phyloP scores from a whole-genome alignment of 2,888 invertebrate genomes.

The Ornithoptera alexandrae region DNA sequence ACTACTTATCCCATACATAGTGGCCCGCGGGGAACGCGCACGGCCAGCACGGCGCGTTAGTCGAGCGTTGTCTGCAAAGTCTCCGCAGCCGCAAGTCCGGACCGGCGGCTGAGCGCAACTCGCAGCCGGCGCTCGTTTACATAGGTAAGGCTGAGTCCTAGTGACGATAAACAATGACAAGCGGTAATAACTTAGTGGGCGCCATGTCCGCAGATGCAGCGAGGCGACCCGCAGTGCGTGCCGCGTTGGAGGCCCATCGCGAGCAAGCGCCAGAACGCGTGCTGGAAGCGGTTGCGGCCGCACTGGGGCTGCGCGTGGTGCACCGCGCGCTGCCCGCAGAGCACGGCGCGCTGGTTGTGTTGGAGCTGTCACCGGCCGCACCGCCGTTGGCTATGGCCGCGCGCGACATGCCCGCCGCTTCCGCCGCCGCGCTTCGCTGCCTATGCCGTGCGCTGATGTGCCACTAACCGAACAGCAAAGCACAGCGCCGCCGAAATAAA shows the following conservation, averaged over 20 bases:
- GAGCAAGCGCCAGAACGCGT: slow-evolving; percentile 26
- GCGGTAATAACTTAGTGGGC: neutral
- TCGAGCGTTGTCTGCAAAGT: slow-evolving; percentile 43
- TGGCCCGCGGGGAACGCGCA: neutral
- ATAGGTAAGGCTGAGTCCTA: slow-evolving; percentile 40
- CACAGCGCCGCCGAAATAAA: too few relatives aligned
- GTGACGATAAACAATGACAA: too few relatives aligned
- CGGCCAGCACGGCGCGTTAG: slow-evolving; percentile 55
- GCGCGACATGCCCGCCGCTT: slow-evolving; percentile 37
- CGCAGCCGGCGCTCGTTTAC: slow-evolving; percentile 47
- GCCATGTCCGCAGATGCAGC: slow-evolving; percentile 34
- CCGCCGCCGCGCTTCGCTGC: slow-evolving; percentile 45
- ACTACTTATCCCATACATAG: too few relatives aligned
- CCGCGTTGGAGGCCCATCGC: slow-evolving; percentile 23
- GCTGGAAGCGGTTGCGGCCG: slow-evolving; percentile 38
- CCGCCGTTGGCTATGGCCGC: slow-evolving; percentile 46
- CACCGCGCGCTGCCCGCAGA: slow-evolving; percentile 17
- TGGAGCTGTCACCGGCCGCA: slow-evolving; percentile 42
- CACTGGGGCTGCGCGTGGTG: slow-evolving; percentile 40
- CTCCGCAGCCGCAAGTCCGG: slow-evolving; percentile 42
- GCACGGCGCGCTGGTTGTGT: slow-evolving; percentile 36
- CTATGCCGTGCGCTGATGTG: slow-evolving; percentile 42
- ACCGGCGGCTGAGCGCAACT: slow-evolving; percentile 42
- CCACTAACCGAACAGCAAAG: neutral
- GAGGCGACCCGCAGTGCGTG: slow-evolving; percentile 33